phyloP scores from a whole-genome alignment of 2,797 vertebrate species.

The Pelobates cultripes region DNA sequence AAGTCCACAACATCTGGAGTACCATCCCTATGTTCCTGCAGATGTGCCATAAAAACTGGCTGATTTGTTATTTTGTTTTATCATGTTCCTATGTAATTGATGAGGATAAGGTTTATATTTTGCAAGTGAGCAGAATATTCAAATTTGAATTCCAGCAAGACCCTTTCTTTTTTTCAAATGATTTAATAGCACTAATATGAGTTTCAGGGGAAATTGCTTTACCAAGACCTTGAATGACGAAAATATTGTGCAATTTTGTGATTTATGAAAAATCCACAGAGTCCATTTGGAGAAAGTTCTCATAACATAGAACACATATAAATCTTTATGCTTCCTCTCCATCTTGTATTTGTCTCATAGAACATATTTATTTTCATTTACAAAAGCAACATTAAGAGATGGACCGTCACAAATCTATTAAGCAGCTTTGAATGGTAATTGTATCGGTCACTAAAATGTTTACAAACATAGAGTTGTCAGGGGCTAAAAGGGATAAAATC shows the following conservation, averaged over 20 bases:
- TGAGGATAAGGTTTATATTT: conserved; percentile 8
- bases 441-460: not conserved
- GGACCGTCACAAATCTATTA: conserved; percentile 44
- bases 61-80: not conserved
- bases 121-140: not conserved
- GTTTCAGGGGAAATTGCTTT: conserved; percentile 49
- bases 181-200: conserved; percentile 49
- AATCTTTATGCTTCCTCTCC: conserved; percentile 49
- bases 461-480: not conserved
- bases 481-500: not conserved
- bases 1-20: too few species aligned
- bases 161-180: conserved; percentile 28
- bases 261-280: conserved; percentile 52
- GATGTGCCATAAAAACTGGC: too few species aligned
- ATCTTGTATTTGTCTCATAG: conserved; percentile 46
- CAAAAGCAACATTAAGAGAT: conserved; percentile 38
- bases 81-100: conserved; percentile 3
- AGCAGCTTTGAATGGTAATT: conserved; percentile 28
- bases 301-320: conserved; percentile 45
- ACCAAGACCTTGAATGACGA: conserved; percentile 46
- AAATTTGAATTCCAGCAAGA: conserved; percentile 30
- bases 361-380: conserved; percentile 45
- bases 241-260: conserved; percentile 48
- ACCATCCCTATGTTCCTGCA: too few species aligned
- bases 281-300: conserved; percentile 45